Percentiles rank a stretch among this genome's conserved stretches.
Evolutionary conservation across 1,140 invertebrate species (phyloP).

Genomic region (Leucophenga varia): DNA sequence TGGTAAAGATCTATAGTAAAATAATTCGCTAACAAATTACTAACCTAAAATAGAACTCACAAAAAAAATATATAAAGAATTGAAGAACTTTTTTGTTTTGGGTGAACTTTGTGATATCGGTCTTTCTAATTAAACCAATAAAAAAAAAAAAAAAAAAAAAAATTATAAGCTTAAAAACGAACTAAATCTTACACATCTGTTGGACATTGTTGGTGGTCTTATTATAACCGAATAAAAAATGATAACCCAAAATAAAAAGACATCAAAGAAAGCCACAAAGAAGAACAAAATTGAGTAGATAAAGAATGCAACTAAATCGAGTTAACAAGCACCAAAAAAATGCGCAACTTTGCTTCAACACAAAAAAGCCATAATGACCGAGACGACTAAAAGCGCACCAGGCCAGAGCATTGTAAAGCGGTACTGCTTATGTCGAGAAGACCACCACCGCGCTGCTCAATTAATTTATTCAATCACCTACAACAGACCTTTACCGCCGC

Average conservation of each 20-base stretch:
- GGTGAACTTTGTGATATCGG: too few relatives aligned
- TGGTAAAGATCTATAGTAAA: too few relatives aligned
- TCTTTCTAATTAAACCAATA: too few relatives aligned
- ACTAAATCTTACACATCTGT: slow-evolving; percentile 47
- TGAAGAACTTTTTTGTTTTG: too few relatives aligned
- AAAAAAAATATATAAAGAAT: too few relatives aligned
- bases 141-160: too few relatives aligned
- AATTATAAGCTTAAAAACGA: too few relatives aligned
- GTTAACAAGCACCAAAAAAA: slow-evolving; percentile 38
- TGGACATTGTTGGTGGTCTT: slow-evolving; percentile 35
- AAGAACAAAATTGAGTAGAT: not conserved
- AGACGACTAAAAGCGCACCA: slow-evolving; percentile 5
- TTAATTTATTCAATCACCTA: slow-evolving; percentile 38
- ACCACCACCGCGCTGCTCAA: slow-evolving; percentile 33
- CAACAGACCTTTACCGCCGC: not conserved
- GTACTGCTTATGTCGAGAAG: too few relatives aligned
- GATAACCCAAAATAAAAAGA: slow-evolving; percentile 53
- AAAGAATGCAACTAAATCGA: slow-evolving; percentile 3
- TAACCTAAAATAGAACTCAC: too few relatives aligned
- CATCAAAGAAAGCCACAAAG: slow-evolving; percentile 39
- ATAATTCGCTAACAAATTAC: too few relatives aligned
- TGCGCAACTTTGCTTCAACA: not conserved
- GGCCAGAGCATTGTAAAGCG: slow-evolving; percentile 16
- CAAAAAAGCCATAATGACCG: too few relatives aligned
- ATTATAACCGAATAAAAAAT: slow-evolving; percentile 54